Evolutionary conservation across 2,797 vertebrate species (phyloP).

Genomic region (Aldrovandia affinis): DNA sequence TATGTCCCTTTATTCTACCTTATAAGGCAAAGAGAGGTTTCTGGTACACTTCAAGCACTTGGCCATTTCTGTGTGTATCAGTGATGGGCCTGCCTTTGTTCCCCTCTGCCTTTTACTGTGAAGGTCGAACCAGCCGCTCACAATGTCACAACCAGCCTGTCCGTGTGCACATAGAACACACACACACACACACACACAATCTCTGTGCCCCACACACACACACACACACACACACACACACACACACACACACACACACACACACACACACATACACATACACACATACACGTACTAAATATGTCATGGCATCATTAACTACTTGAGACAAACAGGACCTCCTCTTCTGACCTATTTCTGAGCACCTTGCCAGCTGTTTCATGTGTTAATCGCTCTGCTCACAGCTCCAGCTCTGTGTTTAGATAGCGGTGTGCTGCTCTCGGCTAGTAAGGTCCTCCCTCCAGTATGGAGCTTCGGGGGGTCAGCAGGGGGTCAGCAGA

Average conservation of each 20-base stretch:
- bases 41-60: not conserved
- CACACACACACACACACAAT: not conserved
- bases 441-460: not conserved
- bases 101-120: not conserved
- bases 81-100: not conserved
- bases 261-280: not conserved
- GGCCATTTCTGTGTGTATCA: not conserved
- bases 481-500: not conserved
- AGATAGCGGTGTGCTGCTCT: not conserved
- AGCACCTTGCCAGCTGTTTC: not conserved
- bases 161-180: not conserved
- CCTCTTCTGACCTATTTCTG: not conserved
- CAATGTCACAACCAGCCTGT: slow-evolving; percentile 2
- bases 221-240: not conserved
- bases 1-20: slow-evolving; percentile 16
- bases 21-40: slow-evolving; percentile 21
- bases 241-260: not conserved
- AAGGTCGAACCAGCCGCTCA: not conserved
- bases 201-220: not conserved
- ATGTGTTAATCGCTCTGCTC: not conserved
- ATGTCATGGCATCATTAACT: not conserved
- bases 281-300: not conserved
- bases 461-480: not conserved
- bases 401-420: not conserved
- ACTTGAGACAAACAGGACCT: not conserved